Evolutionary conservation across 2,797 vertebrate species (phyloP).

Genomic region (Trachurus trachurus): DNA sequence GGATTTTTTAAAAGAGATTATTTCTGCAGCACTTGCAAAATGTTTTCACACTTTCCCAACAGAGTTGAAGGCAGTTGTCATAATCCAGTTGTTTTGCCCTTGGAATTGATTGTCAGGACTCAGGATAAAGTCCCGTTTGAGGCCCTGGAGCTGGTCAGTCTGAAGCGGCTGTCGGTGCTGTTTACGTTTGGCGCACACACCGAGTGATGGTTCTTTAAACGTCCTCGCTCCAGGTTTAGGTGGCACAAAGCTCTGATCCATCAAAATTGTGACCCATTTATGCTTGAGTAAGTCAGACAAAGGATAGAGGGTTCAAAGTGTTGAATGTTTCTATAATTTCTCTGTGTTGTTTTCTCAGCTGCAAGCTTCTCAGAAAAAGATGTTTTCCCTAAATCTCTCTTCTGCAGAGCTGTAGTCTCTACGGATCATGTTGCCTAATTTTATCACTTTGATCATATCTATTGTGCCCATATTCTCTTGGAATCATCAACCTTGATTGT

Average conservation of each 20-base stretch:
- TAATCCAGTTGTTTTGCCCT: background rate
- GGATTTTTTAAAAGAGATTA: background rate
- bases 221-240: background rate
- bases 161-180: background rate
- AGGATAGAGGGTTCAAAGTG: background rate
- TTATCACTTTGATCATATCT: constrained; percentile 36
- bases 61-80: background rate
- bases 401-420: constrained; percentile 11
- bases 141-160: background rate
- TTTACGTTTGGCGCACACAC: constrained; percentile 12
- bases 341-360: constrained; percentile 22
- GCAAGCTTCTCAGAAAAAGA: constrained; percentile 17
- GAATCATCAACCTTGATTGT: constrained; percentile 11
- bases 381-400: constrained; percentile 14
- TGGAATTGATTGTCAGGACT: background rate
- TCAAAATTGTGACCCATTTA: constrained; percentile 27
- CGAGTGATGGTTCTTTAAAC: background rate
- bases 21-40: background rate
- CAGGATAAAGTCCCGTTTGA: background rate
- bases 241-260: constrained; percentile 1
- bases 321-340: background rate
- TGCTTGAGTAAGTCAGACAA: background rate
- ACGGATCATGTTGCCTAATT: constrained; percentile 29
- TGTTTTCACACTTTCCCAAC: background rate
- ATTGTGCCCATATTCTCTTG: constrained; percentile 21